A percentile compares a stretch with the other conserved stretches of the same genome.
Evolutionary conservation across 1,140 invertebrate species (phyloP).

Genomic region (Papilio dardanus): DNA sequence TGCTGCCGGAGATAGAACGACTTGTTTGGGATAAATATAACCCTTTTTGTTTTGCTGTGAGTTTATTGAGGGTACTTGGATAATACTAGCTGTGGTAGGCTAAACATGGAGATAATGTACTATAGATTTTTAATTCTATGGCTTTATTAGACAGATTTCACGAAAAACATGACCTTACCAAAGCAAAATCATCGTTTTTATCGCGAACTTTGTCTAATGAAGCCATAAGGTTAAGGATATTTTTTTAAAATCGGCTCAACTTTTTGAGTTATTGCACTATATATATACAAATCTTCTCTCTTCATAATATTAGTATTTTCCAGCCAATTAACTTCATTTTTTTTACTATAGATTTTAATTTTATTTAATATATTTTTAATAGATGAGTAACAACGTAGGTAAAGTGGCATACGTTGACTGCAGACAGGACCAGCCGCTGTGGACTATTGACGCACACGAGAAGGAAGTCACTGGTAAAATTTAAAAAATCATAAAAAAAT

Average conservation of each 20-base stretch:
- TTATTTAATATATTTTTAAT: conserved; percentile 6
- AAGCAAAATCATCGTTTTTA: too few relatives aligned
- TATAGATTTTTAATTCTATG: too few relatives aligned
- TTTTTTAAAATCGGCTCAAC: too few relatives aligned
- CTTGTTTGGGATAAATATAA: conserved; percentile 92
- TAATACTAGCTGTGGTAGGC: background rate
- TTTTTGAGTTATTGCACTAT: too few relatives aligned
- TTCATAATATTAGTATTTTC: too few relatives aligned
- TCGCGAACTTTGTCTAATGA: too few relatives aligned
- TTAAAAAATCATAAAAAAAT: background rate
- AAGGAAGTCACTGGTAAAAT: conserved; percentile 89
- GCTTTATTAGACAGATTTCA: too few relatives aligned
- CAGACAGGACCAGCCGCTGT: conserved; percentile 88
- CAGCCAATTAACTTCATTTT: too few relatives aligned
- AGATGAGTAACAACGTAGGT: conserved; percentile 91
- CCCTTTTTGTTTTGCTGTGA: conserved; percentile 89
- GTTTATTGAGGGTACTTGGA: conserved; percentile 55
- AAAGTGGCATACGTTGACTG: conserved; percentile 91
- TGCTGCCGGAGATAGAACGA: conserved; percentile 92
- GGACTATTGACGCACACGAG: conserved; percentile 90
- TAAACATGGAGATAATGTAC: too few relatives aligned
- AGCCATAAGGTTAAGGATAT: too few relatives aligned
- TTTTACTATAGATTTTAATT: background rate
- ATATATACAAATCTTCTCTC: too few relatives aligned
- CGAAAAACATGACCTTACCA: too few relatives aligned